A percentile compares a stretch with the other conserved stretches of the same genome.
These are phyloP conservation scores for Zaprionus vittiger DNA, from an alignment of 1,140 invertebrate species.

Conservation along the genomic window DNA sequence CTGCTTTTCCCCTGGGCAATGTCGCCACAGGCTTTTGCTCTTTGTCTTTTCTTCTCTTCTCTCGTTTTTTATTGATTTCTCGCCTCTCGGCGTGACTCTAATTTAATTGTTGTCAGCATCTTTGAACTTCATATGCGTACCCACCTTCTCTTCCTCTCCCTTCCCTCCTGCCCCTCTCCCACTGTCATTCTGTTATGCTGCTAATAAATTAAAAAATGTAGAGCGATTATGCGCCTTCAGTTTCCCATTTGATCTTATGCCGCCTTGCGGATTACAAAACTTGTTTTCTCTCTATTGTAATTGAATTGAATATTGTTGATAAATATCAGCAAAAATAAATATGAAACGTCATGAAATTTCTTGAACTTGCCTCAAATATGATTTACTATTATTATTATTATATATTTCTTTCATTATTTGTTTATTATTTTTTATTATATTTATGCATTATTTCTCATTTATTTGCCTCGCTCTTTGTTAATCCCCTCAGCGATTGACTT, in stretches of 20 bases:
- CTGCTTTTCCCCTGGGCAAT: slow-evolving; percentile 13
- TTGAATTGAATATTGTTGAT: slow-evolving; percentile 5
- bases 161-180: neutral
- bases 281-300: slow-evolving; percentile 54
- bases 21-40: slow-evolving; percentile 21
- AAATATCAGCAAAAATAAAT: slow-evolving; percentile 21
- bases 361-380: slow-evolving; percentile 44
- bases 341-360: slow-evolving; percentile 23
- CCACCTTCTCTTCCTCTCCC: neutral
- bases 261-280: slow-evolving; percentile 55
- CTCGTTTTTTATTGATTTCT: slow-evolving; percentile 65
- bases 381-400: neutral
- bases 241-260: slow-evolving; percentile 61
- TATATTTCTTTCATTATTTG: neutral
- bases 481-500: slow-evolving; percentile 6
- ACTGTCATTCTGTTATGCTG: slow-evolving; percentile 59
- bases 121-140: slow-evolving; percentile 62
- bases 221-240: slow-evolving; percentile 69
- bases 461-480: neutral
- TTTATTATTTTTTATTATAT: neutral
- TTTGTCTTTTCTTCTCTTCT: slow-evolving; percentile 23
- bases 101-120: slow-evolving; percentile 83
- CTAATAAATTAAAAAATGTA: slow-evolving; percentile 77
- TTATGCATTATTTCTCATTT: neutral
- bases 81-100: slow-evolving; percentile 64